These are phyloP conservation scores for Caenorhabditis plicata DNA, from an alignment of 2,888 invertebrate species.

Conservation along the genomic window DNA sequence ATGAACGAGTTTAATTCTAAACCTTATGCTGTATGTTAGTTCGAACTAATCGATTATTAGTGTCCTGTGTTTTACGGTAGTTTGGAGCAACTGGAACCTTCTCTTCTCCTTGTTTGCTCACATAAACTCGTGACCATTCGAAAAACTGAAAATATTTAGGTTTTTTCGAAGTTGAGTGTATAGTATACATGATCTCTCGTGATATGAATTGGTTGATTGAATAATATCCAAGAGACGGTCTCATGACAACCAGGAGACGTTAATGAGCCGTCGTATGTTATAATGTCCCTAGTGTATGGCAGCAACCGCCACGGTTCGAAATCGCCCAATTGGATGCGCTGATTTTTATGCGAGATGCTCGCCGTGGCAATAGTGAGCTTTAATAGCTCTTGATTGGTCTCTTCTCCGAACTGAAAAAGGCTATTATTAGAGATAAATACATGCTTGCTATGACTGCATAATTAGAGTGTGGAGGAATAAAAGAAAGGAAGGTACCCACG, in stretches of 20 bases:
- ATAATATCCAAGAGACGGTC: constrained; percentile 84
- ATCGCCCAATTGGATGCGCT: constrained; percentile 45
- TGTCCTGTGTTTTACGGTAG: constrained; percentile 85
- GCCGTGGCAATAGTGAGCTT: constrained; percentile 50
- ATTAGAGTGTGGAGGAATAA: background rate
- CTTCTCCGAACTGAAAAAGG: constrained; percentile 40
- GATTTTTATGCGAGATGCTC: constrained; percentile 35
- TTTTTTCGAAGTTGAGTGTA: background rate
- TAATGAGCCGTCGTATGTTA: constrained; percentile 76
- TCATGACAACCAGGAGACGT: constrained; percentile 78
- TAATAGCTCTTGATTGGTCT: constrained; percentile 49
- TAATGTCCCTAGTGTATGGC: constrained; percentile 47
- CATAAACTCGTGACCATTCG: constrained; percentile 46
- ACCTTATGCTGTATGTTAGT: constrained; percentile 89
- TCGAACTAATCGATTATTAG: constrained; percentile 87
- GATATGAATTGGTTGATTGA: constrained; percentile 95
- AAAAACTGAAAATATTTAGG: constrained; percentile 31
- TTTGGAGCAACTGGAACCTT: constrained; percentile 78
- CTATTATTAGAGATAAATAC: no score
- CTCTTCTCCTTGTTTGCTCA: constrained; percentile 29
- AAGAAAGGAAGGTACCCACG: constrained; percentile 71
- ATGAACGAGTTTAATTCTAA: background rate
- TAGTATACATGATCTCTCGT: constrained; percentile 84
- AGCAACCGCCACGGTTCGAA: constrained; percentile 52
- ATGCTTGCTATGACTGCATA: background rate